Evolutionary conservation across 2,888 invertebrate genomes (phyloP), one percentile per base, ranked within the genome.

Genomic region (Byasa hedistus): DNA sequence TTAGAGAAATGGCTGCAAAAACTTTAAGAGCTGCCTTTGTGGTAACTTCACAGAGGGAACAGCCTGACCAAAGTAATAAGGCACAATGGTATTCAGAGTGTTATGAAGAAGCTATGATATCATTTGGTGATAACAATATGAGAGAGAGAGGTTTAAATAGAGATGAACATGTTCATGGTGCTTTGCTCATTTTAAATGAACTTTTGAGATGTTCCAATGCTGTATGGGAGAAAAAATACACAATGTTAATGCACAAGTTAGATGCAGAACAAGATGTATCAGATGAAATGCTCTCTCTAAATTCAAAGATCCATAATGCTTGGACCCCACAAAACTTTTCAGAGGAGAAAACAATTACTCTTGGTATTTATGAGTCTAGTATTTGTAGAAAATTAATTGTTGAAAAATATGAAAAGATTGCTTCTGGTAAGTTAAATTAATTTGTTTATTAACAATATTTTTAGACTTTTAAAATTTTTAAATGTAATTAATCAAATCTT

Each of bases 141-240:
- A 80, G 88, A 71, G 89, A 89, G 75, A 94, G 95, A 80, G 95
- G 95, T 69, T 94, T 96, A 60, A 95, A 94, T 23, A 93, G 95
- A 70, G 99, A 99, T 80, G 99, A 99, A 80, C 94, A 97, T 83
- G 95, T 97, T 39, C 99, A 99, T 81, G 98, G 98, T 27, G 97
- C 97, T 1, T 91, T 99, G 15, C 92, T 99, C 58, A 96, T 99
- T 59, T 92, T 99, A 27, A 99, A 99, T 87, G 99, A 99, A 87
- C 92, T 99, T 0, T 91, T 99, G 24, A 93, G 98, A 60, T 97
- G 97, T 82, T 96, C 97, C 57, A 98, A 98, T 86, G 94, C 96
- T 0, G 93, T 94, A 48, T 98, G 97, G 97, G 97, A 98, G 78
- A 93, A 94, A 57, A 95, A 94, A 72, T 96, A 96, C 77, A 95